Evolutionary conservation across 35 echinoderm and acorn worm genomes (phyloP).

Genomic region (Lytechinus pictus): DNA sequence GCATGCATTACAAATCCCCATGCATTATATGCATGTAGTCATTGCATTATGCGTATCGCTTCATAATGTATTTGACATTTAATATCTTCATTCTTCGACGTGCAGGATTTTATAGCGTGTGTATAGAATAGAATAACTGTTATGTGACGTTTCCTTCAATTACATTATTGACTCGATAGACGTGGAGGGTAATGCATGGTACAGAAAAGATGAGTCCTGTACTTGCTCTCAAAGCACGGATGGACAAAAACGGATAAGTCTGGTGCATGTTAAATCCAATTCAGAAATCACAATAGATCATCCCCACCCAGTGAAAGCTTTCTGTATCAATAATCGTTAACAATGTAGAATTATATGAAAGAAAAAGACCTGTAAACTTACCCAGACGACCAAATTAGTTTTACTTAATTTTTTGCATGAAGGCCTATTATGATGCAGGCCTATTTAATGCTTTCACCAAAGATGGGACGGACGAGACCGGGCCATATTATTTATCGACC

Average conservation of each 20-base stretch:
- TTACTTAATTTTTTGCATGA: too few species aligned
- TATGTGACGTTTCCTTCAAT: not conserved
- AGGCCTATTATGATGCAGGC: too few species aligned
- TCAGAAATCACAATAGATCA: too few species aligned
- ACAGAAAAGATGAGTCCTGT: not conserved
- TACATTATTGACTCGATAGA: not conserved
- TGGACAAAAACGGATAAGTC: not conserved
- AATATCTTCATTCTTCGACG: not conserved
- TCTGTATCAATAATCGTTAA: too few species aligned
- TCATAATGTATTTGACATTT: constrained; percentile 10
- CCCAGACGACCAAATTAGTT: too few species aligned
- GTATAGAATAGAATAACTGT: constrained; percentile 5
- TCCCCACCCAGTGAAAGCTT: too few species aligned
- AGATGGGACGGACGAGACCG: too few species aligned
- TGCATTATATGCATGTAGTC: not conserved
- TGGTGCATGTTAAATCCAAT: too few species aligned
- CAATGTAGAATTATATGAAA: too few species aligned
- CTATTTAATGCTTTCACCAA: too few species aligned
- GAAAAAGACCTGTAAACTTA: too few species aligned
- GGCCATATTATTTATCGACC: too few species aligned
- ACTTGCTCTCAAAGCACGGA: not conserved
- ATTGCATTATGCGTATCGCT: not conserved
- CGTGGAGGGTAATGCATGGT: not conserved
- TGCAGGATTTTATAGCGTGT: constrained; percentile 12
- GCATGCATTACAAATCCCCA: not conserved